A percentile compares a stretch with the other conserved stretches of the same genome.
Evolutionary conservation across 2,888 invertebrate species (phyloP).

Genomic region (Tiliacea aurago): DNA sequence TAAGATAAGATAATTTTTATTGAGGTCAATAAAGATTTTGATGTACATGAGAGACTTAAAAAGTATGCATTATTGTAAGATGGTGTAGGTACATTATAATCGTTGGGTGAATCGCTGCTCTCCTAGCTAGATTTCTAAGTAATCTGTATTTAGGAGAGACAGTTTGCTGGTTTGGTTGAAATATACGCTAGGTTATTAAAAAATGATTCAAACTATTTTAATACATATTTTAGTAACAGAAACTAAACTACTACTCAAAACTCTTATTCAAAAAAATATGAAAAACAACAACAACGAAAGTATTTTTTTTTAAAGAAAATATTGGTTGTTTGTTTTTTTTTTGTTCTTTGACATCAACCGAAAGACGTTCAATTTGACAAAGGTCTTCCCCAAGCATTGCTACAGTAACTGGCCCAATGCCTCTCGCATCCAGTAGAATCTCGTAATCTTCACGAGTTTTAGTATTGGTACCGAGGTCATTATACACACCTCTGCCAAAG

Average conservation of each 20-base stretch:
- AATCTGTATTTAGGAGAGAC: no score
- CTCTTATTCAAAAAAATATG: no score
- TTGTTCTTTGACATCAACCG: background rate
- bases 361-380: background rate
- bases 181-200: background rate
- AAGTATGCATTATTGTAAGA: no score
- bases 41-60: no score
- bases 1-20: no score
- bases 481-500: background rate
- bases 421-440: background rate
- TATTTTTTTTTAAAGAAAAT: background rate
- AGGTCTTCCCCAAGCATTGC: background rate
- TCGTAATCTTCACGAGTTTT: background rate
- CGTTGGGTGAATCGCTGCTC: no score
- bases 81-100: no score
- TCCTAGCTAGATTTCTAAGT: no score
- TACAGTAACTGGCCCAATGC: background rate
- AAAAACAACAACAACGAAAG: no score
- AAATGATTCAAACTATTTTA: background rate
- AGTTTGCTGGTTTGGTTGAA: background rate
- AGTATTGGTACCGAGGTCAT: background rate
- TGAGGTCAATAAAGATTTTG: no score
- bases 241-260: no score
- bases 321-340: background rate
- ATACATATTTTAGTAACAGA: no score